Evolutionary conservation across 2,113 vertebrate genomes (phyloP).

Genomic region (Halcyon malimbica): DNA sequence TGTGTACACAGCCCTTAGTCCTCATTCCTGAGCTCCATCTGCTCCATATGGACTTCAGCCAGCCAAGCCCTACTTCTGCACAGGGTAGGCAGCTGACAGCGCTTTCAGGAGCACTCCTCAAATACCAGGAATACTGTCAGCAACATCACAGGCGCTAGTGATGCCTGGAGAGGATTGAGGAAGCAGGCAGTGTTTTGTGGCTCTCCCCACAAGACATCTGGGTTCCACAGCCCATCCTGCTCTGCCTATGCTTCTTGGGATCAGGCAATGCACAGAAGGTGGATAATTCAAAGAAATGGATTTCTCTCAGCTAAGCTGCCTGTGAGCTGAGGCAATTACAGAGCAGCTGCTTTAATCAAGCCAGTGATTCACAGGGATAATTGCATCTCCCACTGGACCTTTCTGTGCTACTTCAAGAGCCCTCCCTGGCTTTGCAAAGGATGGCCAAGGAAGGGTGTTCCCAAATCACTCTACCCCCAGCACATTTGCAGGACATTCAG

Average conservation of each 20-base stretch:
- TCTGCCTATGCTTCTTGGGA: neutral
- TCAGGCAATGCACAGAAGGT: neutral
- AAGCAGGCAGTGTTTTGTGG: neutral
- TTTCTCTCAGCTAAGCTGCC: neutral
- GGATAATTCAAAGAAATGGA: fast-evolving
- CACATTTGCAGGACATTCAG: neutral
- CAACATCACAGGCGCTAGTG: neutral
- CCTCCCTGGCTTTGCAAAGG: neutral
- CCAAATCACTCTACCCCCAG: neutral
- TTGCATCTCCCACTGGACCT: neutral
- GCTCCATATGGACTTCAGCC: neutral
- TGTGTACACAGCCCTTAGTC: neutral
- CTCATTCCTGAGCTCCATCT: neutral
- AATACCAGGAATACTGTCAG: neutral
- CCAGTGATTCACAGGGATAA: neutral
- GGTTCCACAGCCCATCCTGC: neutral
- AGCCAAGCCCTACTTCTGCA: neutral
- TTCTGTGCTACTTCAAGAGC: neutral
- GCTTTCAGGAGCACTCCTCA: neutral
- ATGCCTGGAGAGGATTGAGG: neutral
- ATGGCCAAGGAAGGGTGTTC: neutral
- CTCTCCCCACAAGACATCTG: fast-evolving
- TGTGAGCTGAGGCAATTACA: neutral
- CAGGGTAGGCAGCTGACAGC: neutral
- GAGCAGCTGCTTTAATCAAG: neutral